phyloP scores from a whole-genome alignment of 2,888 invertebrate genomes.

The Anthophora plumipes region DNA sequence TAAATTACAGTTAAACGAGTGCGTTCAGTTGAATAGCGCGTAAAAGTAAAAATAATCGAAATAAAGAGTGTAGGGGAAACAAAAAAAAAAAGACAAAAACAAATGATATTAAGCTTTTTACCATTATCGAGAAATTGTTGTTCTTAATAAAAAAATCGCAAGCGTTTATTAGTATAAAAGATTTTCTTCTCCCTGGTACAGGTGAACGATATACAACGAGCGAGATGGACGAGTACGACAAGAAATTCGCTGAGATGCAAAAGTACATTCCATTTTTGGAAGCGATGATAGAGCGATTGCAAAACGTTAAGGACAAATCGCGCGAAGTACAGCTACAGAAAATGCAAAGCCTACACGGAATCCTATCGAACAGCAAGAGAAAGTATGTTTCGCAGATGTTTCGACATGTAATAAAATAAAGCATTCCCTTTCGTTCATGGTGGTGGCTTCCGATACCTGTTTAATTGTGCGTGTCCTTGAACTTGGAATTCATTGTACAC shows the following conservation, averaged over 20 bases:
- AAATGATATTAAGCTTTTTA: not conserved
- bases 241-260: constrained; percentile 89
- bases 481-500: not conserved
- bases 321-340: constrained; percentile 87
- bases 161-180: constrained; percentile 35
- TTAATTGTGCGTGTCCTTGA: not conserved
- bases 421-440: not conserved
- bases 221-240: constrained; percentile 86
- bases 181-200: constrained; percentile 56
- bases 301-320: constrained; percentile 86
- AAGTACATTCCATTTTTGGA: constrained; percentile 91
- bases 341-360: constrained; percentile 87
- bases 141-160: too few species aligned
- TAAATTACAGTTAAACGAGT: not conserved
- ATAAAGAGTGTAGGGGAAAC: too few species aligned
- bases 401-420: not conserved
- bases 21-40: not conserved
- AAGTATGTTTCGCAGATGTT: constrained; percentile 85
- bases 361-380: constrained; percentile 88
- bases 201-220: constrained; percentile 56
- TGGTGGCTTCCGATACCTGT: not conserved
- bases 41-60: not conserved
- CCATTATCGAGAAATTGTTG: not conserved
- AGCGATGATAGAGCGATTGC: constrained; percentile 88
- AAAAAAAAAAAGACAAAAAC: not conserved